Evolutionary conservation across 2,113 vertebrate species (phyloP).

Genomic region (Centropus unirufus): DNA sequence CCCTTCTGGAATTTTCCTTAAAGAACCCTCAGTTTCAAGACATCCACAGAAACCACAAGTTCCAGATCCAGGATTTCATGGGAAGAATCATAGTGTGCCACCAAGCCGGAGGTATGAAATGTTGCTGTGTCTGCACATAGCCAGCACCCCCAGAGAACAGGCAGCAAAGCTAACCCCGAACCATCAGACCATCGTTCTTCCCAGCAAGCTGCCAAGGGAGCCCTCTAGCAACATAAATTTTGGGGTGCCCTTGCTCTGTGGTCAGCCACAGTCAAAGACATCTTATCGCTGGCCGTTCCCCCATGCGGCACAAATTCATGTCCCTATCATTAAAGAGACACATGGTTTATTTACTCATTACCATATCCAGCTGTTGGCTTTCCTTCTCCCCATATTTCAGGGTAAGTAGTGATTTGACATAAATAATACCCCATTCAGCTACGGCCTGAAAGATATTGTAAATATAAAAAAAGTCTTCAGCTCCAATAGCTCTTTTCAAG

Average conservation of each 20-base stretch:
- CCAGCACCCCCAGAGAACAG: neutral
- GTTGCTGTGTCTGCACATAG: neutral
- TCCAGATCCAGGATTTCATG: neutral
- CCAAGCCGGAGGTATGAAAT: neutral
- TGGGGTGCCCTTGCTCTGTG: constrained; percentile 65
- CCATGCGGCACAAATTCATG: constrained; percentile 62
- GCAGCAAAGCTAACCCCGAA: neutral
- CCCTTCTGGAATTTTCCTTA: neutral
- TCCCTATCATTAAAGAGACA: constrained; percentile 70
- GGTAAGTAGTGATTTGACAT: constrained; percentile 69
- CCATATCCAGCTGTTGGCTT: constrained; percentile 75
- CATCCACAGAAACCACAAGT: neutral
- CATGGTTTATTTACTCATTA: constrained; percentile 76
- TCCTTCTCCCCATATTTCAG: constrained; percentile 70
- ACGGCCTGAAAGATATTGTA: constrained; percentile 57
- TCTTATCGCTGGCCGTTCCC: constrained; percentile 9
- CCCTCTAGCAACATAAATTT: constrained; percentile 54
- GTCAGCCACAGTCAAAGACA: constrained; percentile 29
- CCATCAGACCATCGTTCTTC: neutral
- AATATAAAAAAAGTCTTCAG: constrained; percentile 57
- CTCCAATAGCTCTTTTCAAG: constrained; percentile 45
- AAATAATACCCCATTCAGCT: constrained; percentile 67
- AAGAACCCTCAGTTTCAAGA: neutral
- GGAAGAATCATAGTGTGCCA: neutral
- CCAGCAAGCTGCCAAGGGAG: constrained; percentile 56